Evolutionary conservation across 2,888 invertebrate genomes (phyloP), one percentile per base, ranked within the genome.

Genomic region (Dryocosmus kuriphilus): DNA sequence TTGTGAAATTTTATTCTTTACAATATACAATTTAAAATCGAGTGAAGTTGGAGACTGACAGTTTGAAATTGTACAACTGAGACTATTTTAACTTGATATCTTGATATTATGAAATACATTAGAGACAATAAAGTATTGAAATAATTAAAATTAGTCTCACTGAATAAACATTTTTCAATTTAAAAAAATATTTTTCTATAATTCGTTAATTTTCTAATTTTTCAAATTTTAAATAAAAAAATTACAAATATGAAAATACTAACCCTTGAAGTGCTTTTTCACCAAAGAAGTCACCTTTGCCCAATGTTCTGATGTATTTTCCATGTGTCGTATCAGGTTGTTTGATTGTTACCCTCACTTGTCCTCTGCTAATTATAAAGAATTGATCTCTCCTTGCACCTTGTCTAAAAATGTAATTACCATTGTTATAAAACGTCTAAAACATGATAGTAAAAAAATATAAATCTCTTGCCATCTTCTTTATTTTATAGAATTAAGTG

Each of bases 221-320:
- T 74, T 67, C n/a, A n/a, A 67, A 75, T 62, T 60, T 16, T 22
- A 19, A 63, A 71, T 63, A 65, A 80, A 73, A 61, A 60, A 38
- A 71, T 32, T 27, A 77, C 35, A 30, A 61, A 75, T 30, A 77
- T 65, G n/a, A 19, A 32, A 61, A 62, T 73, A 91, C 93, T 92
- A 92, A 97, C 97, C 97, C 97, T 93, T 97, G 97, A 80, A 99
- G 93, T 55, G 98, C 98, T 90, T 97, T 97, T 92, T 99, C 99
- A 35, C 99, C 99, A 91, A 99, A 99, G 94, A 98, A 99, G 91
- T 99, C 99, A 22, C 99, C 99, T 91, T 97, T 97, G 80, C 95
- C 94, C 76, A 99, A 93, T 75, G 95, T 96, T 82, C 98, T 94
- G 85, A 99, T 97, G 92, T 96, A 97, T 89, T 97, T 97, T 90